Conservation (phyloP, 2,113 vertebrate species). For the Martes martes region DNA sequence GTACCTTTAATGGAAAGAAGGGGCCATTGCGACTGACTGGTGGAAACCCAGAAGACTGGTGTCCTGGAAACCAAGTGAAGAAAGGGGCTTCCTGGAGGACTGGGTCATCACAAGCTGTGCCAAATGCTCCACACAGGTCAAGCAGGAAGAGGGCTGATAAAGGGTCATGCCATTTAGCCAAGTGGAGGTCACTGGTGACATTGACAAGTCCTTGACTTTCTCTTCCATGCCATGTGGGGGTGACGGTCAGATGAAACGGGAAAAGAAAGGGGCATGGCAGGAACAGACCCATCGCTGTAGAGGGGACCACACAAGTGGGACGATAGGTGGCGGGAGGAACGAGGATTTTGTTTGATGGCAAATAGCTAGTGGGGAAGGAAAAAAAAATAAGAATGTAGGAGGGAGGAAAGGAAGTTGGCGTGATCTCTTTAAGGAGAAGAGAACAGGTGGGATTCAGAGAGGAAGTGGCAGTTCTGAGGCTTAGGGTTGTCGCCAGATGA, state of each 20-base stretch:
- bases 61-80: neutral
- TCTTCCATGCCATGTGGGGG: neutral
- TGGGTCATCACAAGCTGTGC: neutral
- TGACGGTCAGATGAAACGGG: neutral
- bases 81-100: neutral
- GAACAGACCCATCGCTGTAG: neutral
- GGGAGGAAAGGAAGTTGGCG: neutral
- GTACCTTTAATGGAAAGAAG: neutral
- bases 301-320: neutral
- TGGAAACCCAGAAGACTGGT: neutral
- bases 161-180: neutral
- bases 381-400: neutral
- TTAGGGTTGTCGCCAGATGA: neutral
- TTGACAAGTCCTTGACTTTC: neutral
- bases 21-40: neutral
- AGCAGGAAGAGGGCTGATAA: neutral
- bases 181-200: neutral
- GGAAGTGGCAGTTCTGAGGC: neutral
- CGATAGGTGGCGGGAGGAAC: neutral
- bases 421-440: neutral
- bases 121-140: neutral
- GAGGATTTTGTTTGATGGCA: neutral
- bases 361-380: neutral
- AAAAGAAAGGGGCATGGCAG: neutral
- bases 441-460: neutral